Conservation (phyloP, 2,113 vertebrate species). For the Leptodactylus fuscus region DNA sequence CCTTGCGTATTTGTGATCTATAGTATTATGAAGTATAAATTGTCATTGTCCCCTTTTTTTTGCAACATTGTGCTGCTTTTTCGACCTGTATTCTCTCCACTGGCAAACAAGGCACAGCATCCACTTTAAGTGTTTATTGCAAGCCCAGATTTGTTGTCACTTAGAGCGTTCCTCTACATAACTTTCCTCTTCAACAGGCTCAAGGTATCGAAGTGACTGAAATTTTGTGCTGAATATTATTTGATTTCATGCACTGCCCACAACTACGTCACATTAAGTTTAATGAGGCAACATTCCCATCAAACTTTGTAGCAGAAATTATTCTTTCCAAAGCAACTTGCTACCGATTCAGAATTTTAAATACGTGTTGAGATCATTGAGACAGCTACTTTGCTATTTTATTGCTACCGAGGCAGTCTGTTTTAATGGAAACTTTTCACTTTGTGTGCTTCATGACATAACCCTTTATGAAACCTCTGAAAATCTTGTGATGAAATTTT, state of each 20-base stretch:
- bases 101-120: background rate
- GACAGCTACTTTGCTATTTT: constrained; percentile 58
- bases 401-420: constrained; percentile 60
- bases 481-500: constrained; percentile 72
- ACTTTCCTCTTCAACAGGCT: background rate
- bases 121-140: background rate
- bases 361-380: constrained; percentile 56
- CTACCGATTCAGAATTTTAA: constrained; percentile 61
- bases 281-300: constrained; percentile 69
- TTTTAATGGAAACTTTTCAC: constrained; percentile 60
- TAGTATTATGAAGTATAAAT: too few species aligned
- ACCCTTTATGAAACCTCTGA: constrained; percentile 60
- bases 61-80: background rate
- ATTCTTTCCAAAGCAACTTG: constrained; percentile 63
- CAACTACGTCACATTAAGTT: constrained; percentile 60
- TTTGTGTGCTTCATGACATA: constrained; percentile 64
- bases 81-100: background rate
- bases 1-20: too few species aligned
- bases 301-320: constrained; percentile 61
- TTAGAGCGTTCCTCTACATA: background rate
- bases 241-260: constrained; percentile 59
- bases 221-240: constrained; percentile 36
- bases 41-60: background rate
- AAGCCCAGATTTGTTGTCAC: constrained; percentile 7
- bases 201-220: constrained; percentile 23